Percentiles rank a stretch among this genome's conserved stretches.
Evolutionary conservation across 1,140 invertebrate species (phyloP).

Genomic region (Pentalonia nigronervosa): DNA sequence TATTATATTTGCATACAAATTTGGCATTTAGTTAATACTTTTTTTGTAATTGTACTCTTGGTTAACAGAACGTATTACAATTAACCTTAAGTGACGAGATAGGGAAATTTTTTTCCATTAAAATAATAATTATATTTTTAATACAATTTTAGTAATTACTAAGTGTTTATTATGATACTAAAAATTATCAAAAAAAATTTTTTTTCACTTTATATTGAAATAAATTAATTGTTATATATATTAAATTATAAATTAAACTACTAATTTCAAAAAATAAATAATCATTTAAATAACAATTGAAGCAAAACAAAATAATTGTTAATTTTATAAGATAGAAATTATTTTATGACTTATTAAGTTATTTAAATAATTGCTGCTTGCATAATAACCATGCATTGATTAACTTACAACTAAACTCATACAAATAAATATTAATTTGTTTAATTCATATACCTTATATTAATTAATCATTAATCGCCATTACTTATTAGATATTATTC

Average conservation of each 20-base stretch:
- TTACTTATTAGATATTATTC: not conserved
- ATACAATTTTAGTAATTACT: too few relatives aligned
- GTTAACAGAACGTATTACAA: not conserved
- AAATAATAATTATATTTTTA: too few relatives aligned
- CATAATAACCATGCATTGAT: not conserved
- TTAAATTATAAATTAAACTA: not conserved
- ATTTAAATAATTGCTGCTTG: not conserved
- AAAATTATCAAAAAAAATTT: too few relatives aligned
- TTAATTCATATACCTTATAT: not conserved
- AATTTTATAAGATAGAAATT: slow-evolving; percentile 7
- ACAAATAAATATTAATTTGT: slow-evolving; percentile 17
- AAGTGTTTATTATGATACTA: too few relatives aligned
- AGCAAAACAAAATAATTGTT: not conserved
- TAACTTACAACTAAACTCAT: not conserved
- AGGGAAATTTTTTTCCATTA: too few relatives aligned
- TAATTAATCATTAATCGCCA: not conserved
- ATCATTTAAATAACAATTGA: not conserved
- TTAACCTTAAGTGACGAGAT: not conserved
- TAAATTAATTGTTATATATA: not conserved
- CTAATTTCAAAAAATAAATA: too few relatives aligned
- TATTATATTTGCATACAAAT: too few relatives aligned
- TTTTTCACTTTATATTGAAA: too few relatives aligned
- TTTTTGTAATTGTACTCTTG: not conserved
- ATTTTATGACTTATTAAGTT: not conserved
- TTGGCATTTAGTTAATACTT: not conserved